Conservation (phyloP, 2,888 invertebrate species). For the Parnassius smintheus region DNA sequence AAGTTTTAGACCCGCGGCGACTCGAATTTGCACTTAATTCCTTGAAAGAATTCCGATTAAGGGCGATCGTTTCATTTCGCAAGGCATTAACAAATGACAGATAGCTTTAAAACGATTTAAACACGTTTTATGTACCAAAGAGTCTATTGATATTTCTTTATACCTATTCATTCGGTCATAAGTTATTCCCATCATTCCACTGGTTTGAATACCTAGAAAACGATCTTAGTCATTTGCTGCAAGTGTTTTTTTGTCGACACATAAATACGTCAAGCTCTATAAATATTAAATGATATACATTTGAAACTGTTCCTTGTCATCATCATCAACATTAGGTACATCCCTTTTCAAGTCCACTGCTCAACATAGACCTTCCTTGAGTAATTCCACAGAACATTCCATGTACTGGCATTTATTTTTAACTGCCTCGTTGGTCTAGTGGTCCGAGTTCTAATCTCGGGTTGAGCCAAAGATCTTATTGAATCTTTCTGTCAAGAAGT, state of each 20-base stretch:
- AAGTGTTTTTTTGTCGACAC: background rate
- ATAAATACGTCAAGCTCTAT: background rate
- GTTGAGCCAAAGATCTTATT: no score
- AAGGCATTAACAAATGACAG: constrained; percentile 3
- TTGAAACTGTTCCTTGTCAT: no score
- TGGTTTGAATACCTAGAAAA: constrained; percentile 9
- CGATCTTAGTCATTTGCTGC: constrained; percentile 1
- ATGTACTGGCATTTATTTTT: no score
- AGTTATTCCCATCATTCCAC: constrained; percentile 6
- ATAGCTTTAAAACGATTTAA: no score
- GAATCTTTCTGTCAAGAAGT: no score
- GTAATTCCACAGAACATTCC: no score
- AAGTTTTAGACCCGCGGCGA: constrained; percentile 50
- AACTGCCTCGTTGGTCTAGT: no score
- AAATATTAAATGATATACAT: background rate
- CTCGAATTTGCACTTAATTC: constrained; percentile 59
- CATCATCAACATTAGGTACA: no score
- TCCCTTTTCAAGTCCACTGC: no score
- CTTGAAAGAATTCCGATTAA: constrained; percentile 21
- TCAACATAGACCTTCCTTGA: no score
- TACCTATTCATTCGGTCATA: constrained; percentile 3
- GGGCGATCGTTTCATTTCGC: background rate
- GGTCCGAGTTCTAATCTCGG: no score
- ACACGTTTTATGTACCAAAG: no score
- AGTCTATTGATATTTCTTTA: background rate